A percentile compares a stretch with the other conserved stretches of the same genome.
phyloP scores from a whole-genome alignment of 2,797 vertebrate genomes.

The Apogon talboti region DNA sequence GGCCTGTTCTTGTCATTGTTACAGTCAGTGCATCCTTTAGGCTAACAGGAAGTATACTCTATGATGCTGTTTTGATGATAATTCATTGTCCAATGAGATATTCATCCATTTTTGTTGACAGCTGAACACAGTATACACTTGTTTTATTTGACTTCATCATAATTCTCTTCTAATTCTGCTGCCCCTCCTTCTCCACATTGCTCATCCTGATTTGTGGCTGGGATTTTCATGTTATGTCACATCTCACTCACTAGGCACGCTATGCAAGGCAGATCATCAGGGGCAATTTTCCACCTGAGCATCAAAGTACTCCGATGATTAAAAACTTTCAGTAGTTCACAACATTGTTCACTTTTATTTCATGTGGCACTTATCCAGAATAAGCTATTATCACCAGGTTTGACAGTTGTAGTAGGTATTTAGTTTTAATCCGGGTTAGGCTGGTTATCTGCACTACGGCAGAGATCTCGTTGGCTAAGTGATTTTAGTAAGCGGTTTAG shows the following conservation, averaged over 20 bases:
- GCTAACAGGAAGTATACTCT: neutral
- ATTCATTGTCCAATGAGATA: neutral
- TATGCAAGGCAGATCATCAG: conserved; percentile 13
- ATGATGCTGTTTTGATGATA: neutral
- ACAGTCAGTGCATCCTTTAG: neutral
- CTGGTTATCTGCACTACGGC: conserved; percentile 3
- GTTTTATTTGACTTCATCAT: conserved; percentile 18
- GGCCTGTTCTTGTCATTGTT: conserved; percentile 21
- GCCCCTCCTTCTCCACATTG: conserved; percentile 37
- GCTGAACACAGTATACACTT: neutral
- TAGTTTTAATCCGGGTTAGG: conserved; percentile 17
- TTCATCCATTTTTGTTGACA: neutral
- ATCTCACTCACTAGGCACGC: conserved; percentile 19
- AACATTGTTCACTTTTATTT: neutral
- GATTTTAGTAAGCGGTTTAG: conserved; percentile 15
- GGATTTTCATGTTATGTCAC: conserved; percentile 61
- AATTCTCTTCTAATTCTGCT: conserved; percentile 40
- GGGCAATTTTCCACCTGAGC: neutral
- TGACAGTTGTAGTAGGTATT: neutral
- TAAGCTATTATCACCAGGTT: conserved; percentile 1
- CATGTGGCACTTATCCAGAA: neutral
- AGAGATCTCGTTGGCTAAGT: neutral
- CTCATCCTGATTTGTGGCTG: conserved; percentile 50
- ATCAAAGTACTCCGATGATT: neutral
- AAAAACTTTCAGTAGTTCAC: neutral